Base-by-base conservation (phyloP, 2,888 invertebrate genomes). In the Metacarcinus magister region DNA sequence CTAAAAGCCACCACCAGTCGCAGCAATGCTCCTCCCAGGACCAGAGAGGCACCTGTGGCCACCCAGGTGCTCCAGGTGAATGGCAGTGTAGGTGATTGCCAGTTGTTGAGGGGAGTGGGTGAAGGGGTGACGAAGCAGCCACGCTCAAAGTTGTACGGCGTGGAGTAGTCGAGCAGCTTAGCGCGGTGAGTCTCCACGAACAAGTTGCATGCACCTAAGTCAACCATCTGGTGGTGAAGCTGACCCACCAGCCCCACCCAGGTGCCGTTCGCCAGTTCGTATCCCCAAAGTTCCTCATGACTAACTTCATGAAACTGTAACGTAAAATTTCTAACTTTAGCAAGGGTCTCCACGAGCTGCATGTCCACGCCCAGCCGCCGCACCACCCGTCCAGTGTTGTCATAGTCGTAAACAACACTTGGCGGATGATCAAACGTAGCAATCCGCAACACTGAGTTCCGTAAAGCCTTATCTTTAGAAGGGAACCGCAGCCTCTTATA, bases 121-220 rank as follows among this genome's bases (percentile, higher is more conserved):
- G 95, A 92, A 3, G 96, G 96, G 0, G 96, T 95, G 28, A 94
- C 94, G 39, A 96, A 96, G 89, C 96, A 96, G 32, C 96, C 96
- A 2, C 89, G 91, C 67, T 96, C 96, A 67, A 96, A 96, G 93
- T 96, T 94, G 46, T 96, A 96, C 10, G 96, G 95, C 8, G 91
- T 46, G 8, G 96, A 95, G 89, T 94, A 96, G 60, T 96, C 96
- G 39, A 96, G 93, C 90, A 82, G 87, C 23, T 91, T 44, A 92
- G 94, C 95, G 19, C 95, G 95, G 28, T 95, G 95, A 32, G 94
- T 75, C 92, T 95, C 96, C 5, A 96, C 28, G 60, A 96, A 96
- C 32, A 96, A 32, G 82, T 96, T 96, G 28, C 96, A 95, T 19
- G 94, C 92, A 3, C 96, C 96, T 23, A 96, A 91, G 91, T 96